Conservation (phyloP, 35 echinoderm and acorn worm species). For the Anneissia japonica region DNA sequence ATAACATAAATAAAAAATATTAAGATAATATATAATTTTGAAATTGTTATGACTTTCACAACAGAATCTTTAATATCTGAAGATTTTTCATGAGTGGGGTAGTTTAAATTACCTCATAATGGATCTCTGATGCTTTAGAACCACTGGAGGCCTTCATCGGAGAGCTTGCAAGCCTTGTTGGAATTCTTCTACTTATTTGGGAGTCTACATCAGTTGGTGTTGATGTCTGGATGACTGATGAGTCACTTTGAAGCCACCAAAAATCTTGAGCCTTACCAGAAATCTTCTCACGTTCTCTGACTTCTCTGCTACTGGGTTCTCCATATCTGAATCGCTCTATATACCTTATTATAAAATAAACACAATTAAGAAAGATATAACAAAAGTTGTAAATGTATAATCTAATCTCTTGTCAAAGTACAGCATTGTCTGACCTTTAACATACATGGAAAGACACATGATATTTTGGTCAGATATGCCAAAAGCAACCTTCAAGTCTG, state of each 20-base stretch:
- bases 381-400: too few relatives aligned
- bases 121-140: not conserved
- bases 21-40: too few relatives aligned
- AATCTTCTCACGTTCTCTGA: slow-evolving; percentile 10
- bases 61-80: too few relatives aligned
- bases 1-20: too few relatives aligned
- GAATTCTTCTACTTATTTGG: not conserved
- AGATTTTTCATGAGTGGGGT: not conserved
- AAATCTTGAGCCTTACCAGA: slow-evolving; percentile 17
- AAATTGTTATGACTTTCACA: too few relatives aligned
- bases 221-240: slow-evolving; percentile 22
- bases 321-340: slow-evolving; percentile 78
- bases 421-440: too few relatives aligned
- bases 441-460: too few relatives aligned
- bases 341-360: slow-evolving; percentile 52
- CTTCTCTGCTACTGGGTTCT: slow-evolving; percentile 59
- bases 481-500: too few relatives aligned
- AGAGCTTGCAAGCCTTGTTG: not conserved
- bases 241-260: slow-evolving; percentile 66
- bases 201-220: not conserved
- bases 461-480: too few relatives aligned
- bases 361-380: too few relatives aligned
- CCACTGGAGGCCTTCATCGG: not conserved
- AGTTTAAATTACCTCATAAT: not conserved
- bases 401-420: too few relatives aligned